Base-by-base conservation (phyloP, 2,888 invertebrate species). In the Drosophila histrio region DNA sequence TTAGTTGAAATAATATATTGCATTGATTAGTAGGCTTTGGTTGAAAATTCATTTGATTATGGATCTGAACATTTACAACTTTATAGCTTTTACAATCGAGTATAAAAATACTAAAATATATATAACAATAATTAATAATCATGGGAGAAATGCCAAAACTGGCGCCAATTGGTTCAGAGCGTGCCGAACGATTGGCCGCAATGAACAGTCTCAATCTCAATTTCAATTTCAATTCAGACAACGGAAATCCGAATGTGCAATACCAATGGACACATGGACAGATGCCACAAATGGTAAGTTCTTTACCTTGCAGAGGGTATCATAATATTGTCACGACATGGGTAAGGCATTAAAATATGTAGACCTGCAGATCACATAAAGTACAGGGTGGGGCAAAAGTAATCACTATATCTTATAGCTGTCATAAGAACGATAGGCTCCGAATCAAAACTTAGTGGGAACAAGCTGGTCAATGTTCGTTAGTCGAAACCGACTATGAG, bases 101-200 rank as follows among this genome's bases (percentile, higher is more conserved):
- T n/a, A 17, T 2, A 17, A 46, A 43, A 19, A n/a, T n/a, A n/a
- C n/a, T 41, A 13, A n/a, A n/a, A 28, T 43, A 43, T 15, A 11
- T 24, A 24, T 1, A 28, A 28, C n/a, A n/a, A n/a, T n/a, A n/a
- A n/a, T n/a, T n/a, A n/a, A 11, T 9, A 6, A 39, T 11, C 3
- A 49, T 58, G 50, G 30, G 50, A 3, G 15, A 39, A 13, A 9
- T 39, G 15, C 9, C 15, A n/a, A 7, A 15, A 13, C 11, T 67
- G 5, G 3, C 62, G 1, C 53, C 72, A 9, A 72, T 72, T 17
- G 72, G 72, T 1, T 36, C 74, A 6, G 72, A 72, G 50, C 61
- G 72, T 0, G 72, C 53, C 6, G 61, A 34, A 22, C 24, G 49
- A 1, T 11, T 57, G 36, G 67, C 73, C 0, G 56, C 61, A 1